phyloP scores from a whole-genome alignment of 2,113 vertebrate species.

The Ellobius talpinus region DNA sequence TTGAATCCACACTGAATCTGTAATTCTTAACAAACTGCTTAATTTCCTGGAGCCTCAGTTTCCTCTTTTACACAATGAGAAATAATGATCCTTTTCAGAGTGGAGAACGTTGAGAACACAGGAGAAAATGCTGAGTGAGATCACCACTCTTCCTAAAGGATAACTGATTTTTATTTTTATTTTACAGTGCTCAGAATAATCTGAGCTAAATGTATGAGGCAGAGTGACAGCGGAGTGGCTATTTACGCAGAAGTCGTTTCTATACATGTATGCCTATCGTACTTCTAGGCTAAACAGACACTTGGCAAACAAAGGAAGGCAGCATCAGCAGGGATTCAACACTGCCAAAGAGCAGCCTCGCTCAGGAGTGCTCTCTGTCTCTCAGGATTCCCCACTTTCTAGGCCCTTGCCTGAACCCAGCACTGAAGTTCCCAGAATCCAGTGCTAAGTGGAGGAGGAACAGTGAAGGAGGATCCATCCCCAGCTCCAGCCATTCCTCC shows the following conservation, averaged over 20 bases:
- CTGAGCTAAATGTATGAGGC: neutral
- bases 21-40: neutral
- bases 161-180: slow-evolving; percentile 41
- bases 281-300: neutral
- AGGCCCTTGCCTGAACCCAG: neutral
- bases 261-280: neutral
- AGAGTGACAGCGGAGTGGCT: neutral
- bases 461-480: neutral
- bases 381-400: neutral
- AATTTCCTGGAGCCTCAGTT: slow-evolving; percentile 17
- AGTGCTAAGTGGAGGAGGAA: neutral
- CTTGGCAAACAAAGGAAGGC: neutral
- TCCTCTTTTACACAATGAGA: slow-evolving; percentile 20
- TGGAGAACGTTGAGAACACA: neutral
- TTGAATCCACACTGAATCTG: neutral
- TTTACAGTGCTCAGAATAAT: neutral
- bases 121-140: slow-evolving; percentile 10
- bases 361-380: neutral
- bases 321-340: neutral
- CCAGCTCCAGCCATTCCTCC: neutral
- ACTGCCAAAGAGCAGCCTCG: neutral
- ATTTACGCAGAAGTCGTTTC: neutral
- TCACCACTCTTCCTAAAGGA: neutral
- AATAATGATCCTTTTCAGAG: neutral
- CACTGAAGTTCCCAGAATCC: neutral